Conservation (phyloP, 2,113 vertebrate genomes). For the Girardinichthys multiradiatus region DNA sequence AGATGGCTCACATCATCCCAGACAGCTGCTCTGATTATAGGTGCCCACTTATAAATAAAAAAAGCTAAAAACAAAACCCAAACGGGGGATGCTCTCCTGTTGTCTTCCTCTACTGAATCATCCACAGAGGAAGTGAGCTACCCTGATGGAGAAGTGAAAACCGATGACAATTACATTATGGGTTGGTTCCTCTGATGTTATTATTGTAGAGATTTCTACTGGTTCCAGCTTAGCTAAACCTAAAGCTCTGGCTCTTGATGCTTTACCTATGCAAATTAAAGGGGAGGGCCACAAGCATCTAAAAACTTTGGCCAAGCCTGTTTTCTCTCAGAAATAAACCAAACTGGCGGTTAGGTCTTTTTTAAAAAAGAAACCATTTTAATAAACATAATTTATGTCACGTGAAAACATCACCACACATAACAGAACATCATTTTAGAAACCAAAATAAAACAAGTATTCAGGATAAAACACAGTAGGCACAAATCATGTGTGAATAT, state of each 20-base stretch:
- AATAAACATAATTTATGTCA: conserved; percentile 22
- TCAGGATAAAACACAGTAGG: conserved; percentile 17
- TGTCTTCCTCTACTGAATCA: conserved; percentile 11
- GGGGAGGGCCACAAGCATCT: background rate
- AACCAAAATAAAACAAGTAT: conserved; percentile 1
- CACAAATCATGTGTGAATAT: conserved; percentile 1
- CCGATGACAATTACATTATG: conserved; percentile 56
- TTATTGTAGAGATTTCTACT: conserved; percentile 15
- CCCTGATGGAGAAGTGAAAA: conserved; percentile 74
- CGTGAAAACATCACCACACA: conserved; percentile 4
- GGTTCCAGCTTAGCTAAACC: background rate
- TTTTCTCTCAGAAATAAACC: background rate
- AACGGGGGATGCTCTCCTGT: conserved; percentile 3
- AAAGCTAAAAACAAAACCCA: conserved; percentile 33
- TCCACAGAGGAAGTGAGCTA: conserved; percentile 60
- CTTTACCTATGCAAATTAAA: conserved; percentile 19
- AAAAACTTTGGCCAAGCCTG: background rate
- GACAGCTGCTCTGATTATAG: conserved; percentile 19
- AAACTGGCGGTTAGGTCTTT: background rate
- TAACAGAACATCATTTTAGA: conserved; percentile 2
- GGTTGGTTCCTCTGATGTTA: conserved; percentile 26
- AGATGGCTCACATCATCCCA: background rate
- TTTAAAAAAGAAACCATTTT: background rate
- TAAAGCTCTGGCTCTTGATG: background rate
- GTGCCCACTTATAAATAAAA: background rate